phyloP scores from a whole-genome alignment of 2,797 vertebrate species.

The Onychomys leucogaster region DNA sequence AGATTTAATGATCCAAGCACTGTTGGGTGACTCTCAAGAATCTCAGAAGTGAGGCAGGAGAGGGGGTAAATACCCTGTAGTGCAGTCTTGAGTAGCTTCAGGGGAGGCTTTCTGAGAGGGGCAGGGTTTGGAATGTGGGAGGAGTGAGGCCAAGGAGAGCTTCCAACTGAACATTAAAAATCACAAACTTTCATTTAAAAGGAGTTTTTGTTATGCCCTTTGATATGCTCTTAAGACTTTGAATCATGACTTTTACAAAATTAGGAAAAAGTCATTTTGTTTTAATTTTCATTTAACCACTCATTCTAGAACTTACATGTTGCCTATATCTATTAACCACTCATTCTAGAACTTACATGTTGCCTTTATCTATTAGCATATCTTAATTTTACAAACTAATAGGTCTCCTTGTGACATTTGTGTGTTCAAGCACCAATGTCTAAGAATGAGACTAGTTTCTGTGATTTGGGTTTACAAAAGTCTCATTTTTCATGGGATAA shows the following conservation, averaged over 20 bases:
- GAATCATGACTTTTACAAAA: constrained; percentile 22
- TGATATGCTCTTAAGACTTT: neutral
- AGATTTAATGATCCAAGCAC: too few relatives aligned
- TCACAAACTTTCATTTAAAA: neutral
- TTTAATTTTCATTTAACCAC: constrained; percentile 13
- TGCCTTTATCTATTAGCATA: neutral
- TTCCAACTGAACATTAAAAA: neutral
- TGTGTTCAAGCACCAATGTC: neutral
- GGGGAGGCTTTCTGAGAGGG: too few relatives aligned
- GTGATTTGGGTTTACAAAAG: constrained; percentile 38
- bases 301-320: neutral
- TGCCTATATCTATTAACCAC: neutral
- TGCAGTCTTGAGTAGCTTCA: too few relatives aligned
- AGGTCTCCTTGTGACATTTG: neutral
- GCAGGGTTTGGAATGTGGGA: too few relatives aligned
- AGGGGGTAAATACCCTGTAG: too few relatives aligned
- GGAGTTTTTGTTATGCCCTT: neutral
- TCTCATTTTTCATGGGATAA: neutral
- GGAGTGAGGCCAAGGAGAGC: too few relatives aligned
- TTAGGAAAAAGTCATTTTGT: neutral
- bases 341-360: neutral
- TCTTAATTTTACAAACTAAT: neutral
- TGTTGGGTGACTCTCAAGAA: too few relatives aligned
- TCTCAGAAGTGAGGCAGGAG: too few relatives aligned
- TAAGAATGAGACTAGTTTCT: neutral